These are phyloP conservation scores for Lithobates sylvaticus DNA, from an alignment of 2,797 vertebrate genomes.

Conservation along the genomic window DNA sequence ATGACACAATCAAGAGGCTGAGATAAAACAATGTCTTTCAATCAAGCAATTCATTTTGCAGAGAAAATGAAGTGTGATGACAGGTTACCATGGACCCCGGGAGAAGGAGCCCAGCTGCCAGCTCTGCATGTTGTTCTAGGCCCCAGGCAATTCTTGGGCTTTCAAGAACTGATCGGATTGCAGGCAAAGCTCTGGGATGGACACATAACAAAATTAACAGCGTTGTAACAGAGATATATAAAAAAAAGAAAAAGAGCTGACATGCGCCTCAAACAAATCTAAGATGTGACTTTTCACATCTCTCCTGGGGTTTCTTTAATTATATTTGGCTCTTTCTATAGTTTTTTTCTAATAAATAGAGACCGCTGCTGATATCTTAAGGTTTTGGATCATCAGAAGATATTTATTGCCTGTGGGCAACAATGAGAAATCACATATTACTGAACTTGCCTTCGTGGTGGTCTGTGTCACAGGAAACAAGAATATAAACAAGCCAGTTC, in stretches of 20 bases:
- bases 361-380: constrained; percentile 2
- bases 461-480: neutral
- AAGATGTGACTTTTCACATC: neutral
- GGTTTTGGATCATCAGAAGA: constrained; percentile 28
- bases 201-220: constrained; percentile 22
- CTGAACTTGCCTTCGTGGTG: neutral
- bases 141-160: constrained; percentile 53
- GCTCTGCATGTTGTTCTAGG: constrained; percentile 46
- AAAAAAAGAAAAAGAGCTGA: neutral
- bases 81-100: constrained; percentile 39
- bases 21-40: constrained; percentile 47
- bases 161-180: constrained; percentile 53
- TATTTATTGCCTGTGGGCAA: neutral
- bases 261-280: neutral
- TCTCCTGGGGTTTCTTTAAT: constrained; percentile 47
- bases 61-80: constrained; percentile 49
- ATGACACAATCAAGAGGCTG: constrained; percentile 27
- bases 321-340: constrained; percentile 45
- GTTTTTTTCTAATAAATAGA: constrained; percentile 29
- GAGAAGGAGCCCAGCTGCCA: constrained; percentile 5
- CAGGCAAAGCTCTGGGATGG: neutral
- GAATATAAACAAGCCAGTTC: neutral
- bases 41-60: constrained; percentile 60
- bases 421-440: neutral
- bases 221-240: constrained; percentile 14